phyloP scores from a whole-genome alignment of 1,140 invertebrate species.

The silkworm (Bombyx mori) region ASM3026992v2 NC_085122.1:5396001-5396500 shows the following conservation, averaged over 20 bases:
- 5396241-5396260: slow-evolving; percentile 27
- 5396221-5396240: slow-evolving; percentile 43
- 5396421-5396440: slow-evolving; percentile 2
- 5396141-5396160: neutral
- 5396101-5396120: no score
- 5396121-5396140: no score
- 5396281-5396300: slow-evolving; percentile 37
- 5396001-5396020: no score
- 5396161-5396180: slow-evolving; percentile 25
- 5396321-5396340: slow-evolving; percentile 13
- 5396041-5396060: no score
- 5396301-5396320: slow-evolving; percentile 24
- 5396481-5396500: no score
- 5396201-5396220: slow-evolving; percentile 15
- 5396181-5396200: slow-evolving; percentile 24
- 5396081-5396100: no score
- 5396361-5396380: no score
- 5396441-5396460: neutral
- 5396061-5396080: no score
- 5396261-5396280: slow-evolving; percentile 34
- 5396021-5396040: no score
- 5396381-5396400: no score
- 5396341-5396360: no score
- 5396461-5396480: neutral
- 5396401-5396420: neutral